These are phyloP conservation scores for Cheilinus undulatus DNA, from an alignment of 2,113 vertebrate species.

Conservation along the genomic window DNA sequence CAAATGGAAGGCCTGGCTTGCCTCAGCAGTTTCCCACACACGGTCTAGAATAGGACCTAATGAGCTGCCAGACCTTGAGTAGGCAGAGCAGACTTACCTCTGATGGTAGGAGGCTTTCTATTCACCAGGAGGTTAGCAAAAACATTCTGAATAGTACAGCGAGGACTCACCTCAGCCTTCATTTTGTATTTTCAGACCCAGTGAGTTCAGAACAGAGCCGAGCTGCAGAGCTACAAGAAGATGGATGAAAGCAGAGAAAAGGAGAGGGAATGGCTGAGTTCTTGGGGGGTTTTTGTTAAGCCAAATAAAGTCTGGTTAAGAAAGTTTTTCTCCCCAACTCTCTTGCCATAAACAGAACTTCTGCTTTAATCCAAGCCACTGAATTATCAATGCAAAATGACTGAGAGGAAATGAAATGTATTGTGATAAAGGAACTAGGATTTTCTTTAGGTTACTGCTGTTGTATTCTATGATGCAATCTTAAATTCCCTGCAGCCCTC, in stretches of 20 bases:
- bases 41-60: conserved; percentile 56
- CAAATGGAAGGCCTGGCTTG: conserved; percentile 32
- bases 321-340: not conserved
- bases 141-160: not conserved
- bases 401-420: not conserved
- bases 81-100: conserved; percentile 54
- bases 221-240: not conserved
- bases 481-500: conserved; percentile 49
- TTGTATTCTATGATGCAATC: conserved; percentile 43
- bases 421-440: conserved; percentile 1
- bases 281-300: not conserved
- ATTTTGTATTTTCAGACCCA: conserved; percentile 10
- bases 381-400: not conserved
- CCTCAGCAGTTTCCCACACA: conserved; percentile 55
- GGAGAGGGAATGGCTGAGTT: not conserved
- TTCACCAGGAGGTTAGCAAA: conserved; percentile 33
- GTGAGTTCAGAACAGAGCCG: conserved; percentile 13
- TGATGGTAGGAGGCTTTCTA: conserved; percentile 35
- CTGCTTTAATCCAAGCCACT: not conserved
- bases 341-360: not conserved
- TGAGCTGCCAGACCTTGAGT: conserved; percentile 72
- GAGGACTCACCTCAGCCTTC: conserved; percentile 5
- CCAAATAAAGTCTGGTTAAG: no score
- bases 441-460: conserved; percentile 3
- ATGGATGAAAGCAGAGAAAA: conserved; percentile 7